A percentile compares a stretch with the other conserved stretches of the same genome.
Evolutionary conservation across 2,113 vertebrate species (phyloP).

Genomic region (Orcinus orca): DNA sequence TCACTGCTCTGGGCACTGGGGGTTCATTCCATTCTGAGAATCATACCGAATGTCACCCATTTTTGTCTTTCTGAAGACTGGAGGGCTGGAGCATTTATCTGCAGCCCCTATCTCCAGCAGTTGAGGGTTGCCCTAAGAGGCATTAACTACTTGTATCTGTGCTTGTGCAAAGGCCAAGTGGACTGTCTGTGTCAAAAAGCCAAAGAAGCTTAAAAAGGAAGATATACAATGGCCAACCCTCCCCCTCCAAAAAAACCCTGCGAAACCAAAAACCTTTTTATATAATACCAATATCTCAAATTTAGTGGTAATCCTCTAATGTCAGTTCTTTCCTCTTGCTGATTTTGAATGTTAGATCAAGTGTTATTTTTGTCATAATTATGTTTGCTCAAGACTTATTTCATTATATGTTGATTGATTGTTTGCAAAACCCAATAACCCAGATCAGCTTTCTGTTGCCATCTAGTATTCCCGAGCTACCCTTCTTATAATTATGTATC

Average conservation of each 20-base stretch:
- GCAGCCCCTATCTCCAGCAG: neutral
- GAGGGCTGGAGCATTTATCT: neutral
- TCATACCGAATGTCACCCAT: neutral
- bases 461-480: neutral
- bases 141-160: neutral
- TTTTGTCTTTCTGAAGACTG: neutral
- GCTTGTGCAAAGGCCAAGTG: neutral
- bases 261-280: neutral
- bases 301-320: neutral
- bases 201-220: neutral
- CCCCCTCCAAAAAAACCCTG: neutral
- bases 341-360: neutral
- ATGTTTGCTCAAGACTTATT: neutral
- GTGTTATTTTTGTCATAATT: neutral
- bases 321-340: neutral
- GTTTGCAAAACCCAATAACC: neutral
- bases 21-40: neutral
- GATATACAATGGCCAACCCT: neutral
- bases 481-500: neutral
- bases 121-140: neutral
- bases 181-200: neutral
- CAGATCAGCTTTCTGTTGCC: neutral
- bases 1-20: neutral
- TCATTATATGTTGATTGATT: constrained; percentile 22
- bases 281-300: neutral